phyloP scores from a whole-genome alignment of 2,888 invertebrate genomes.

The Capitulum mitella region DNA sequence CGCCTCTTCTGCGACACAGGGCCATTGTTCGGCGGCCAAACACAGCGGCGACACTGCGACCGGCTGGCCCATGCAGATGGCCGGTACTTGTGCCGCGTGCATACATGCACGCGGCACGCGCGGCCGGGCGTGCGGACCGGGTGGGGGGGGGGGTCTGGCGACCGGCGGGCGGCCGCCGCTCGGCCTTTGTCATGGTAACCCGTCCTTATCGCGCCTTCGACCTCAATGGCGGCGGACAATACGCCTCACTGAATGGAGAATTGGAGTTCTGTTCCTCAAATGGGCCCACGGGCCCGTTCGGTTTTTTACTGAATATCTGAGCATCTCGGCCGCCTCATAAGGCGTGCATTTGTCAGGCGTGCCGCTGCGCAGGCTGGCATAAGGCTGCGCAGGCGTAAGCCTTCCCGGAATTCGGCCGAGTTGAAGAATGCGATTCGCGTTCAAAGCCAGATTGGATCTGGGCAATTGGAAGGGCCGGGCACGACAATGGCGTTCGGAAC shows the following conservation, averaged over 20 bases:
- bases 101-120: too few relatives aligned
- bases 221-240: neutral
- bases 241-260: neutral
- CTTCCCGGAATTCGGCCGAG: neutral
- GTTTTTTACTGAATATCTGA: neutral
- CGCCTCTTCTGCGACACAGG: too few relatives aligned
- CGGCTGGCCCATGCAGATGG: too few relatives aligned
- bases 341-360: neutral
- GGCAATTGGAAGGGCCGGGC: neutral
- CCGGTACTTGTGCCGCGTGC: neutral
- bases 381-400: too few relatives aligned
- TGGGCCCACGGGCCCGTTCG: neutral
- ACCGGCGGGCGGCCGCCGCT: neutral
- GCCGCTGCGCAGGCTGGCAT: neutral
- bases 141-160: too few relatives aligned
- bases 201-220: neutral
- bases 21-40: too few relatives aligned
- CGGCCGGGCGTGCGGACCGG: too few relatives aligned
- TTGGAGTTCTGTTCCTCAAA: neutral
- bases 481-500: neutral
- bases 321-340: neutral
- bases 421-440: neutral
- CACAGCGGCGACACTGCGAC: too few relatives aligned
- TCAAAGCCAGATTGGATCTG: neutral
- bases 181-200: constrained; percentile 5